These are phyloP conservation scores for Hermaeophaga mercurialis DNA, from an alignment of 2,888 invertebrate genomes.

Conservation along the genomic window DNA sequence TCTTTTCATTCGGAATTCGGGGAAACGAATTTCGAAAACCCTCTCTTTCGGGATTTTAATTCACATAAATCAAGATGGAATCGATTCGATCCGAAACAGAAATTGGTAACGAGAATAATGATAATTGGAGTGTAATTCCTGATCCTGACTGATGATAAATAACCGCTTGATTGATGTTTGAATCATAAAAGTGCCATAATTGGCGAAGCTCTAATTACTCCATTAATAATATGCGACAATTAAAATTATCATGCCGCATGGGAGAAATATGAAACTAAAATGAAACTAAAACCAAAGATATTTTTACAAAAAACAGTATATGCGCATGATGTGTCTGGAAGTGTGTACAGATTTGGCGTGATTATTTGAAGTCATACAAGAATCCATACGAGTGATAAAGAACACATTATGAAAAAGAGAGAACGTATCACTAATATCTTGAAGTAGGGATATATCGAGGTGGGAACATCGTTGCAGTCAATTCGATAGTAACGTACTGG, in stretches of 20 bases:
- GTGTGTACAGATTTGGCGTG: too few relatives aligned
- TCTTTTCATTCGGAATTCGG: background rate
- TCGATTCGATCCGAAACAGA: conserved; percentile 21
- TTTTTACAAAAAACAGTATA: too few relatives aligned
- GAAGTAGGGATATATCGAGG: too few relatives aligned
- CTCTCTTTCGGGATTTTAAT: conserved; percentile 18
- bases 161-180: conserved; percentile 18
- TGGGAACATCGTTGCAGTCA: too few relatives aligned
- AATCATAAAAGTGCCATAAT: conserved; percentile 10
- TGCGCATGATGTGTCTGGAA: too few relatives aligned
- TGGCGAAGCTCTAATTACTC: background rate
- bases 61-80: conserved; percentile 24
- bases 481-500: too few relatives aligned
- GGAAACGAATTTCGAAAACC: conserved; percentile 10
- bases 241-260: background rate
- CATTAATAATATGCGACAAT: background rate
- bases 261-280: too few relatives aligned
- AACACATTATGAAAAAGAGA: too few relatives aligned
- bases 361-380: too few relatives aligned
- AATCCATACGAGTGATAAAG: too few relatives aligned
- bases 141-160: conserved; percentile 20
- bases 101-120: conserved; percentile 23
- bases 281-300: too few relatives aligned
- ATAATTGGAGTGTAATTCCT: conserved; percentile 26
- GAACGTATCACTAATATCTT: too few relatives aligned